These are phyloP conservation scores for Drosophila tristis DNA, from an alignment of 1,140 invertebrate species.

Conservation along the genomic window DNA sequence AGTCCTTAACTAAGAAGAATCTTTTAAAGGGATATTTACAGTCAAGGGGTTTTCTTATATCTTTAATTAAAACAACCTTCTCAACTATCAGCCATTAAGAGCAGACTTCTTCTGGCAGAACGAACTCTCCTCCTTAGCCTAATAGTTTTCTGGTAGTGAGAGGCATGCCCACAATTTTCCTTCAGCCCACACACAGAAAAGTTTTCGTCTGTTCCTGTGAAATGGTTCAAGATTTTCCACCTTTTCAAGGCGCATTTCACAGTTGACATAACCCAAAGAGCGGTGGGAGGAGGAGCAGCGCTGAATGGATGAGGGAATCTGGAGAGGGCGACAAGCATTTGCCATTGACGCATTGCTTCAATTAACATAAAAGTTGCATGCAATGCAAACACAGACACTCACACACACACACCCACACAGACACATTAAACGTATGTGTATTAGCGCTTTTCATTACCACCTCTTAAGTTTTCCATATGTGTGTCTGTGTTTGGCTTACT, in stretches of 20 bases:
- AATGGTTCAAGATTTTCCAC: constrained; percentile 54
- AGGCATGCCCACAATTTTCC: constrained; percentile 33
- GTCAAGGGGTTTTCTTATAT: background rate
- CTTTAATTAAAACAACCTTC: background rate
- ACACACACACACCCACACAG: constrained; percentile 5
- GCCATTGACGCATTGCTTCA: constrained; percentile 76
- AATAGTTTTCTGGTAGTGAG: constrained; percentile 1
- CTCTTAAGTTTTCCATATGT: constrained; percentile 55
- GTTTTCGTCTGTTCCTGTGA: constrained; percentile 40
- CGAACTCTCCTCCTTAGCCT: background rate
- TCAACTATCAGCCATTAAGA: background rate
- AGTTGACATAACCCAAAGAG: constrained; percentile 67
- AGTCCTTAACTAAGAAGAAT: too few species aligned
- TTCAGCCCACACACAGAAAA: constrained; percentile 15
- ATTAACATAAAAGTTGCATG: constrained; percentile 72
- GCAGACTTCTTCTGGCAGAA: background rate
- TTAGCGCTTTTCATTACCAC: constrained; percentile 80
- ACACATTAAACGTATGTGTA: constrained; percentile 28
- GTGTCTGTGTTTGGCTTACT: constrained; percentile 42
- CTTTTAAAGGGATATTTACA: too few species aligned
- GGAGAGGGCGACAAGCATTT: constrained; percentile 39
- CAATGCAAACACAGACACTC: background rate
- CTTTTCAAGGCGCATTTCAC: constrained; percentile 65
- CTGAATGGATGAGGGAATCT: background rate
- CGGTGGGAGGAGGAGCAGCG: background rate